Evolutionary conservation across 1,140 invertebrate species (phyloP).

Genomic region (Pseudoatta argentina): DNA sequence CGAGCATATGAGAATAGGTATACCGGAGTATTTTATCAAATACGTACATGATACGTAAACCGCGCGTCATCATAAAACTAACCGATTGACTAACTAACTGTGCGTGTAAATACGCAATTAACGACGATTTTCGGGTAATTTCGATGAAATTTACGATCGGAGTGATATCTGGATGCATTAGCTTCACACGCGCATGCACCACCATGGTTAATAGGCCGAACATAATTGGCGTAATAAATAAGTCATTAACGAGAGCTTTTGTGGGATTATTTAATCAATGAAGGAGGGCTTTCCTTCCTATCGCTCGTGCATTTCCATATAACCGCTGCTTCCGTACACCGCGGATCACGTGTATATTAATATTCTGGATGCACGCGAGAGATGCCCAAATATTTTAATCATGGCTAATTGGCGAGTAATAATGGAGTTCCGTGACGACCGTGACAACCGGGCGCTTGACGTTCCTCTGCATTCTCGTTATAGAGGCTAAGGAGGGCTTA

Average conservation of each 20-base stretch:
- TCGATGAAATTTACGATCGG: conserved; percentile 73
- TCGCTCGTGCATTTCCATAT: conserved; percentile 84
- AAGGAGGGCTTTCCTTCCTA: conserved; percentile 81
- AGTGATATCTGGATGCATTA: conserved; percentile 62
- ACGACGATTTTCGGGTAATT: conserved; percentile 73
- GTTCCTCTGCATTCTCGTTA: conserved; percentile 70
- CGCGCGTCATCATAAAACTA: conserved; percentile 68
- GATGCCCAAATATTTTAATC: conserved; percentile 87
- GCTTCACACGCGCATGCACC: neutral
- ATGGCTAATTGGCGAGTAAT: conserved; percentile 86
- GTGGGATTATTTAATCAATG: conserved; percentile 85
- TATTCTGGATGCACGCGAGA: conserved; percentile 85
- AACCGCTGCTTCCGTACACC: conserved; percentile 77
- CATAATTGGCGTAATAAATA: conserved; percentile 86
- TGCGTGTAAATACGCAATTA: conserved; percentile 72
- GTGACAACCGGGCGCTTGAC: conserved; percentile 55
- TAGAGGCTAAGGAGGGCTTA: conserved; percentile 58
- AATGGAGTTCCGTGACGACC: conserved; percentile 84
- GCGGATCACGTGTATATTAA: conserved; percentile 84
- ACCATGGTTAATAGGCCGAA: conserved; percentile 81
- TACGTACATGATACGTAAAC: neutral
- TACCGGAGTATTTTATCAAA: conserved; percentile 62
- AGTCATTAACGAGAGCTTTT: conserved; percentile 83
- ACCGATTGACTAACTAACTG: conserved; percentile 68
- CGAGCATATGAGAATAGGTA: conserved; percentile 47